Conservation (phyloP, 2,888 invertebrate genomes). For the Liodrosophila aerea region DNA sequence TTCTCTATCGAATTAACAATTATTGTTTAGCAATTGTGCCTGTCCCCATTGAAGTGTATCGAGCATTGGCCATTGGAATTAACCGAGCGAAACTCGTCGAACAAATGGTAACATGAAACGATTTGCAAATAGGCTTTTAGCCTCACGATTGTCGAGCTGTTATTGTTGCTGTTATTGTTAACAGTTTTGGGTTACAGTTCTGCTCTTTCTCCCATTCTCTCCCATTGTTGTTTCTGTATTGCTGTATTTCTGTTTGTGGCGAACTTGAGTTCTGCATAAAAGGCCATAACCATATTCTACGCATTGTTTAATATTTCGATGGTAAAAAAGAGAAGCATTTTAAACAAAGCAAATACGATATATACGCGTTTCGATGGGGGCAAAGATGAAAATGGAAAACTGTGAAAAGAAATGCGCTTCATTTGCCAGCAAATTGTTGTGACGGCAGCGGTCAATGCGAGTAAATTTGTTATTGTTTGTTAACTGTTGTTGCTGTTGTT, state of each 20-base stretch:
- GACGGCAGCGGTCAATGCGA: constrained; percentile 56
- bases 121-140: constrained; percentile 68
- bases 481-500: constrained; percentile 16
- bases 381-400: constrained; percentile 14
- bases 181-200: constrained; percentile 3
- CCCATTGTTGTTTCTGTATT: constrained; percentile 2
- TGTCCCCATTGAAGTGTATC: background rate
- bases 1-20: no score
- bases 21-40: no score
- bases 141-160: constrained; percentile 33
- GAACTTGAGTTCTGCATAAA: constrained; percentile 30
- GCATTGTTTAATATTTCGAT: constrained; percentile 61
- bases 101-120: constrained; percentile 59
- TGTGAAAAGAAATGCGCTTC: constrained; percentile 62
- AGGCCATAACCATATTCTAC: constrained; percentile 55
- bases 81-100: constrained; percentile 45
- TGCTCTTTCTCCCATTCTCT: constrained; percentile 2
- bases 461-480: constrained; percentile 21
- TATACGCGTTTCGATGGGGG: background rate
- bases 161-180: background rate
- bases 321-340: constrained; percentile 32
- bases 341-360: background rate
- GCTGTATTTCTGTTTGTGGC: background rate
- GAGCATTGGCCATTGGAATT: constrained; percentile 31
- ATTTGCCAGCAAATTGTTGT: constrained; percentile 73